These are phyloP conservation scores for Drosophila rufa DNA, from an alignment of 1,140 invertebrate species.

Conservation along the genomic window DNA sequence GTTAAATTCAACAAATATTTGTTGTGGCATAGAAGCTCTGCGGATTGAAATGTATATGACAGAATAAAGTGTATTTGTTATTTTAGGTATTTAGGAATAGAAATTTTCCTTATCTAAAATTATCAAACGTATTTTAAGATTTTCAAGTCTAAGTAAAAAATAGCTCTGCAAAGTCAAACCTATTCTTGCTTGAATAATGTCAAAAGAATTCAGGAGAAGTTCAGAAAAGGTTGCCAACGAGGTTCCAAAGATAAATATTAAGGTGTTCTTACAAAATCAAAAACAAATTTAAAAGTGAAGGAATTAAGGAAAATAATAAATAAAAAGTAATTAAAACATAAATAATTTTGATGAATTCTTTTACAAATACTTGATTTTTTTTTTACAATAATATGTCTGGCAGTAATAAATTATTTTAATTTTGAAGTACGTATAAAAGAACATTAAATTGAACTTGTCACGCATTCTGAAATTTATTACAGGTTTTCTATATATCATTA, in stretches of 20 bases:
- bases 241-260: neutral
- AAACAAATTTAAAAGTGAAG: neutral
- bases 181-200: too few species aligned
- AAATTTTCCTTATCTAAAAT: neutral
- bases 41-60: neutral
- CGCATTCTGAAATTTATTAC: neutral
- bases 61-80: neutral
- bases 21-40: neutral
- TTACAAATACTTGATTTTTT: neutral
- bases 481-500: neutral
- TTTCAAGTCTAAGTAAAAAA: neutral
- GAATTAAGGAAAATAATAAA: neutral
- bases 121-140: neutral
- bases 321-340: too few species aligned
- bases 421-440: neutral
- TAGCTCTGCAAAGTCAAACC: too few species aligned
- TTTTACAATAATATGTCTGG: neutral
- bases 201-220: neutral
- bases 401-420: neutral
- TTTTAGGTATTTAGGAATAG: neutral
- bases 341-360: neutral
- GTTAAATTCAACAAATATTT: slow-evolving; percentile 9
- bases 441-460: neutral
- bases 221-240: neutral
- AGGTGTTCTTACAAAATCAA: neutral